phyloP scores from a whole-genome alignment of 2,888 invertebrate species.

The Cinara cedri region DNA sequence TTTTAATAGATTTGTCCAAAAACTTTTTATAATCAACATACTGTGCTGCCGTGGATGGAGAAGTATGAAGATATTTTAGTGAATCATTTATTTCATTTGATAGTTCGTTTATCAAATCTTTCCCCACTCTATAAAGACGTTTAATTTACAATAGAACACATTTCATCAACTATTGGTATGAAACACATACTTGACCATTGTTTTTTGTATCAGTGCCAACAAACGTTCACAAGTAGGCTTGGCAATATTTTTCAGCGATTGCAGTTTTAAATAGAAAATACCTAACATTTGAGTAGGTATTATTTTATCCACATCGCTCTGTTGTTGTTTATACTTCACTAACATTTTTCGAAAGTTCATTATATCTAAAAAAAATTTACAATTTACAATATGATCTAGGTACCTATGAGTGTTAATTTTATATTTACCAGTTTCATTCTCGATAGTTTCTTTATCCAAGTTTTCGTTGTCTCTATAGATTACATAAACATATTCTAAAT shows the following conservation, averaged over 20 bases:
- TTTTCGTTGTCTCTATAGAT: slow-evolving; percentile 38
- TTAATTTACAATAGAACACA: neutral
- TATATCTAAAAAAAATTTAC: slow-evolving; percentile 9
- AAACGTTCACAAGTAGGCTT: slow-evolving; percentile 5
- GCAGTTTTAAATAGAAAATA: slow-evolving; percentile 26
- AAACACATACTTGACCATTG: slow-evolving; percentile 22
- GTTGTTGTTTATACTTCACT: slow-evolving; percentile 37
- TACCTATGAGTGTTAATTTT: neutral
- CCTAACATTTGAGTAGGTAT: slow-evolving; percentile 26
- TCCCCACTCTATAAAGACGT: slow-evolving; percentile 8
- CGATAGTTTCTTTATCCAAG: slow-evolving; percentile 1
- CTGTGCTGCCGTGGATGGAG: slow-evolving; percentile 75
- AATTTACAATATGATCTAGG: neutral
- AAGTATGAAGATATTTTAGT: slow-evolving; percentile 69
- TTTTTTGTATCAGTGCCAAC: slow-evolving; percentile 28
- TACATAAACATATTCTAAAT: neutral
- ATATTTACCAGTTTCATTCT: slow-evolving; percentile 30
- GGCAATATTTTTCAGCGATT: slow-evolving; percentile 23
- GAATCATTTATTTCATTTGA: slow-evolving; percentile 69
- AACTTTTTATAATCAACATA: slow-evolving; percentile 75
- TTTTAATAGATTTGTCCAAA: slow-evolving; percentile 71
- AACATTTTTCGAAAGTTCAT: slow-evolving; percentile 27
- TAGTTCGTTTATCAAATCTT: slow-evolving; percentile 14
- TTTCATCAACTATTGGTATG: neutral
- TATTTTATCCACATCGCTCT: slow-evolving; percentile 22